These are phyloP conservation scores for Apis mellifera DNA, from an alignment of 1,140 invertebrate genomes.

Conservation along the genomic window DNA sequence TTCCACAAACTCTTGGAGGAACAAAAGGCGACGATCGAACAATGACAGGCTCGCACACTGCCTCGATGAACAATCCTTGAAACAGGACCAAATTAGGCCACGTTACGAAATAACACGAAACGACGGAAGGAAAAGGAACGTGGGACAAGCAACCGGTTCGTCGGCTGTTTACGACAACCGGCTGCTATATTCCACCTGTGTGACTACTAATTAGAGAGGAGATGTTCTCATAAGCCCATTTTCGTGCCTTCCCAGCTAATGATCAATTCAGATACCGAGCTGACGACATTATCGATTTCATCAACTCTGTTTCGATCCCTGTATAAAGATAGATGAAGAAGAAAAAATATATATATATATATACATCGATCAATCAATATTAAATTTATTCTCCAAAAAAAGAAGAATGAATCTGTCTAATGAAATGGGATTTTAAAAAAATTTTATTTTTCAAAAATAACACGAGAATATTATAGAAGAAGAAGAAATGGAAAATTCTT, in stretches of 20 bases:
- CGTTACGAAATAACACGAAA: conserved; percentile 17
- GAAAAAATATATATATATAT: neutral
- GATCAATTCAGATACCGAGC: neutral
- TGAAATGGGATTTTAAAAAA: too few species aligned
- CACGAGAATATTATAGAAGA: neutral
- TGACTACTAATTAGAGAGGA: conserved; percentile 57
- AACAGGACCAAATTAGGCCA: neutral
- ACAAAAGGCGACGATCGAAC: neutral
- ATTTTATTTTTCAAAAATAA: too few species aligned
- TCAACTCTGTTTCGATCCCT: neutral
- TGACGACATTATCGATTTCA: conserved; percentile 21
- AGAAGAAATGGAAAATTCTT: too few species aligned
- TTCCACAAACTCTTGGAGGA: neutral
- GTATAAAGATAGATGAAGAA: neutral
- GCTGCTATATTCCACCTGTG: conserved; percentile 21
- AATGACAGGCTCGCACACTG: neutral
- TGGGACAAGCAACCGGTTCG: neutral
- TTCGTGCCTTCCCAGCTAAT: neutral
- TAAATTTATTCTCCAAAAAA: neutral
- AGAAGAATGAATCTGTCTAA: too few species aligned
- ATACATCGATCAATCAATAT: neutral
- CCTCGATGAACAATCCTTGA: too few species aligned
- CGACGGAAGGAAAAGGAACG: conserved; percentile 2
- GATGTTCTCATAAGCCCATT: conserved; percentile 9
- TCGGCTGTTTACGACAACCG: conserved; percentile 20